Base-by-base conservation (phyloP, 2,888 invertebrate genomes). In the Myopa testacea region DNA sequence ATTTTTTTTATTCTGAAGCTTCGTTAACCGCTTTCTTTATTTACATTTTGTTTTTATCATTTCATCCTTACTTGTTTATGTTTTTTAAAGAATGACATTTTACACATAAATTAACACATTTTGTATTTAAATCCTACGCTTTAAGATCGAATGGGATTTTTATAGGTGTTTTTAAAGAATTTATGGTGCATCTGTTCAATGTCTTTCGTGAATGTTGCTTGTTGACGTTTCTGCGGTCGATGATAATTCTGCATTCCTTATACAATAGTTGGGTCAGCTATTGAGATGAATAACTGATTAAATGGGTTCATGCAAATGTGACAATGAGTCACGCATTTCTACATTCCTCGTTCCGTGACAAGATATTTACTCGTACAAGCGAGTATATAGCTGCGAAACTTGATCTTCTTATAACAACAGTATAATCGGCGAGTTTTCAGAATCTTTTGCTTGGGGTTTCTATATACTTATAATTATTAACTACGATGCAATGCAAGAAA, bases 211-310 rank as follows among this genome's bases (percentile, higher is more conserved):
- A 73, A 65, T 62, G 68, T 52, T 75, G 38, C 74, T 84, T 80
- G 80, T 81, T 79, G 81, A 75, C 65, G 77, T 70, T 80, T 81
- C 80, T 81, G 85, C 45, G 83, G 76, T 82, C 76, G 50, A 37
- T 6, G 4, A 10, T 69, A 4, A 40, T 8, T 8, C 50, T 50
- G 50, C 50, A 50, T 50, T 50, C 50, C 50, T 50, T 26, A 14
- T 8, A 50, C 14, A 50, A 50, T 12, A 55, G 55, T n/a, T 10
- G 55, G 37, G 34, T 8, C 26, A 14, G 38, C 37, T 14, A 8
- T 45, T 45, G 26, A 26, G 0, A n/a, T 4, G 10, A 62, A 62
- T 62, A 26, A 12, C 62, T 37, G 12, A 37, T 19, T 65, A 65
- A 34, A 37, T 16, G 34, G 38, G 14, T 37, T 37, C 14, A 65